Conservation (phyloP, 1,140 invertebrate species). For the Sarcophaga bullata region DNA sequence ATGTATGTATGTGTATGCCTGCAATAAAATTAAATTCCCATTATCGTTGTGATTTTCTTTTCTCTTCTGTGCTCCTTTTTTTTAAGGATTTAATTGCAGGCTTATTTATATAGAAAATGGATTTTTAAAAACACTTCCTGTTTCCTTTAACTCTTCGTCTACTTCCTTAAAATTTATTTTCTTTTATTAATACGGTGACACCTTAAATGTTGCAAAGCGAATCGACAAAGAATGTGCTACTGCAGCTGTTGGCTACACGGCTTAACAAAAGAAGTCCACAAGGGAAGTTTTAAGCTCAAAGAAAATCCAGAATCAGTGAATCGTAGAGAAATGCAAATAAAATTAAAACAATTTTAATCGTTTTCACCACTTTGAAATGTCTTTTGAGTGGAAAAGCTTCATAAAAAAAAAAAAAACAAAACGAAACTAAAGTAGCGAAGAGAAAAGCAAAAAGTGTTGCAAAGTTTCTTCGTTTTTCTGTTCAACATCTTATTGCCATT, state of each 20-base stretch:
- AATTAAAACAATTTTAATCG: conserved; percentile 17
- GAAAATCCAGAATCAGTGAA: neutral
- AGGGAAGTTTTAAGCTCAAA: too few relatives aligned
- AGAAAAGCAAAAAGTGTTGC: neutral
- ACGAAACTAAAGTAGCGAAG: neutral
- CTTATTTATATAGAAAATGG: conserved; percentile 13
- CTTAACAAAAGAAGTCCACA: too few relatives aligned
- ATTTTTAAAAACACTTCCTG: neutral
- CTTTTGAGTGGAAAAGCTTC: neutral
- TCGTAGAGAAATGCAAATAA: neutral
- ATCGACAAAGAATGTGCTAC: too few relatives aligned
- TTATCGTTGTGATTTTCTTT: neutral
- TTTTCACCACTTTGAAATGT: conserved; percentile 20
- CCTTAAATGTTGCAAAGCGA: too few relatives aligned
- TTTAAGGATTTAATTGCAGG: neutral
- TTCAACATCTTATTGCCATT: neutral
- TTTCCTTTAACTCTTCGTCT: neutral
- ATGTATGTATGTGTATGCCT: too few relatives aligned
- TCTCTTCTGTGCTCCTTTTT: neutral
- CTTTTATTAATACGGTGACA: neutral
- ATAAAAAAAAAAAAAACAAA: neutral
- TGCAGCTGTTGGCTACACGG: too few relatives aligned
- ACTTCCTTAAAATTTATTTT: neutral
- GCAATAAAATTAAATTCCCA: conserved; percentile 2
- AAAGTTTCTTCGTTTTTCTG: neutral